phyloP scores from a whole-genome alignment of 2,113 vertebrate species.

The Corythaixoides concolor region DNA sequence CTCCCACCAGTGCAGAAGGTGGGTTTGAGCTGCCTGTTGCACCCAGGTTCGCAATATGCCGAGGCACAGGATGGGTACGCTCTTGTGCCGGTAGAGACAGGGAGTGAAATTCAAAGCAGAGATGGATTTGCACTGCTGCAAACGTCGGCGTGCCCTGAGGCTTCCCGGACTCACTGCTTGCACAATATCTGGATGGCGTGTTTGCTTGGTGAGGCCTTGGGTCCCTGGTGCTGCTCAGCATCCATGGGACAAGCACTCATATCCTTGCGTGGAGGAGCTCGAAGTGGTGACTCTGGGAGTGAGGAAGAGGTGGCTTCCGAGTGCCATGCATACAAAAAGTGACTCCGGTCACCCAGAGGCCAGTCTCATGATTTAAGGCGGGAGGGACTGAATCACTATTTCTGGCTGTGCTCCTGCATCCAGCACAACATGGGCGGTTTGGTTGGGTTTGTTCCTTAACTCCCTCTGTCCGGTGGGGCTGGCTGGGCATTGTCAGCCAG shows the following conservation, averaged over 20 bases:
- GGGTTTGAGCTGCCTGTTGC: not conserved
- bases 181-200: not conserved
- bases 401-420: not conserved
- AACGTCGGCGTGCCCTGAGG: not conserved
- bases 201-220: accelerated
- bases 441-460: not conserved
- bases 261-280: not conserved
- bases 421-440: not conserved
- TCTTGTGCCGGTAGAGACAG: not conserved
- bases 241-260: no score
- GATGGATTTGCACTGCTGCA: not conserved
- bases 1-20: not conserved
- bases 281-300: not conserved
- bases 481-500: not conserved
- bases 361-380: not conserved
- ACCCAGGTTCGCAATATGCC: not conserved
- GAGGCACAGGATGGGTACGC: not conserved
- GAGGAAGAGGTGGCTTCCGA: not conserved
- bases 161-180: not conserved
- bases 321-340: not conserved
- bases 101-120: not conserved
- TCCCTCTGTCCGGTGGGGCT: not conserved
- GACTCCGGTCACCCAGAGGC: not conserved
- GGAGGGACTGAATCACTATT: not conserved
- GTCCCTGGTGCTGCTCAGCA: not conserved